These are phyloP conservation scores for Drosophila ohnishii DNA, from an alignment of 1,140 invertebrate species.

Conservation along the genomic window DNA sequence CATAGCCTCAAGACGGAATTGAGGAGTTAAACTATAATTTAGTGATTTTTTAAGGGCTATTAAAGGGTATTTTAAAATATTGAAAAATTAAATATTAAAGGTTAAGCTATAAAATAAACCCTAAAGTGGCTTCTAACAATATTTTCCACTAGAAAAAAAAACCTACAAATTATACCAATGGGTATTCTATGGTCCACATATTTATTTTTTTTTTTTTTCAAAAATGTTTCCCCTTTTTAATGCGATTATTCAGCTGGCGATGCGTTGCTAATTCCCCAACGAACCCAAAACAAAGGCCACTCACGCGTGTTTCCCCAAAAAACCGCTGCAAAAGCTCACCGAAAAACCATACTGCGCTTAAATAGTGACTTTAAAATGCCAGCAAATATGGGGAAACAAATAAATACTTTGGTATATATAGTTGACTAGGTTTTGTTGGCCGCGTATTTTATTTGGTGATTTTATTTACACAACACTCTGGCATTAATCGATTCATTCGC, in stretches of 20 bases:
- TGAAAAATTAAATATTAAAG: no score
- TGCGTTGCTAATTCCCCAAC: slow-evolving; percentile 31
- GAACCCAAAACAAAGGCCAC: slow-evolving; percentile 44
- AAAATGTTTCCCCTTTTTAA: not conserved
- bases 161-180: no score
- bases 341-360: slow-evolving; percentile 19
- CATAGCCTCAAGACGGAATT: not conserved
- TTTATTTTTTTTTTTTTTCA: no score
- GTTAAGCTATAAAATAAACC: not conserved
- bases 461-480: slow-evolving; percentile 72
- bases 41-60: not conserved
- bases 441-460: slow-evolving; percentile 15
- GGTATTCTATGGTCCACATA: not conserved
- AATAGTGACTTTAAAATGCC: slow-evolving; percentile 33
- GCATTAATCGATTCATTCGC: slow-evolving; percentile 74
- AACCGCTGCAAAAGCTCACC: slow-evolving; percentile 16
- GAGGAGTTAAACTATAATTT: slow-evolving; percentile 27
- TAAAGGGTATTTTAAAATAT: not conserved
- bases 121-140: not conserved
- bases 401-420: not conserved
- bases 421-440: slow-evolving; percentile 1
- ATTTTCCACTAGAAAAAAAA: not conserved
- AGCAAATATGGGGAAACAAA: slow-evolving; percentile 29
- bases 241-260: slow-evolving; percentile 38
- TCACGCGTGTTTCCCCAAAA: slow-evolving; percentile 30